Evolutionary conservation across 1,140 invertebrate genomes (phyloP), one percentile per base, ranked within the genome.

Genomic region (Eciton burchellii): DNA sequence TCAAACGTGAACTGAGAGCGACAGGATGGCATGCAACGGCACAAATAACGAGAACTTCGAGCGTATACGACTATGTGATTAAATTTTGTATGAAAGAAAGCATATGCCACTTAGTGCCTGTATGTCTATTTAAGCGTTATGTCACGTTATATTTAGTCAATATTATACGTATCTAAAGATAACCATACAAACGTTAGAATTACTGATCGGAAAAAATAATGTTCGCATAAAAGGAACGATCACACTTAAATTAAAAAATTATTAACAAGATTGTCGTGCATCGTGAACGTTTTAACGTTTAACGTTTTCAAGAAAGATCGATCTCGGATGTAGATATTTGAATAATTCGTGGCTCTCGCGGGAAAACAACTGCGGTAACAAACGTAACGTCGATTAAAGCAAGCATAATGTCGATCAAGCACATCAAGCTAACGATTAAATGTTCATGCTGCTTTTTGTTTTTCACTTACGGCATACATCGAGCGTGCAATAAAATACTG

Each of bases 91-190:
- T 41, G 9, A 16, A 62, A 35, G 66, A 77, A 41, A 54, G 43
- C 56, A 79, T 12, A 12, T 45, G 56, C 12, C 56, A 70, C n/a
- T n/a, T n/a, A n/a, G n/a, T n/a, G n/a, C n/a, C n/a, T n/a, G n/a
- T n/a, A n/a, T n/a, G 1, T 43, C 52, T 79, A 68, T 79, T 77
- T 79, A 79, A 70, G 49, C n/a, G n/a, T n/a, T 70, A 79, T 63
- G 24, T 56, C 35, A 47, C n/a, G 47, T 79, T 79, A 79, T 79
- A 70, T 79, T 79, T 79, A 79, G 74, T 57, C 24, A 1, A 16
- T 21, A 57, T 70, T 79, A 21, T 49, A 79, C 74, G 74, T 57
- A 63, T 56, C 62, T 68, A 70, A 68, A 79, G 74, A 70, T 16
- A 57, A 68, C 56, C 52, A 79, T 63, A 45, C 68, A 49, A 56